Evolutionary conservation across 2,888 invertebrate species (phyloP).

Genomic region (Sipha maydis): DNA sequence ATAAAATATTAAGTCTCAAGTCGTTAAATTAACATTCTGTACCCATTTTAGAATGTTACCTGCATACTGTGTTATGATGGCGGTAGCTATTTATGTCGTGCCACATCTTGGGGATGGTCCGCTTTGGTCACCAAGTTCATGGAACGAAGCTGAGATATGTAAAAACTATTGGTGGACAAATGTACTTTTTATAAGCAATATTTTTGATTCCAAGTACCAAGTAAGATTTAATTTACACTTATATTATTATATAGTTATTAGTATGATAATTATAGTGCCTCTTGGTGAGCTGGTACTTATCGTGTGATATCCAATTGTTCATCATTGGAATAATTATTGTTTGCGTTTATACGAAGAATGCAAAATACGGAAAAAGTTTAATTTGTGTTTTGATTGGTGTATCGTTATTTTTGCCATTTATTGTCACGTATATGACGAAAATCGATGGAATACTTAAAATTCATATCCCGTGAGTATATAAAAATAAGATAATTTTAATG

Average conservation of each 20-base stretch:
- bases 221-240: constrained; percentile 64
- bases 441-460: constrained; percentile 28
- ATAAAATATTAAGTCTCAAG: too few species aligned
- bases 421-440: not conserved
- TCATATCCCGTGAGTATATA: not conserved
- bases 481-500: not conserved
- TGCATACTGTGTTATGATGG: constrained; percentile 47
- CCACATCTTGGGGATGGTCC: constrained; percentile 64
- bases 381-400: not conserved
- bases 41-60: constrained; percentile 54
- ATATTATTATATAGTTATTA: too few species aligned
- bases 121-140: constrained; percentile 63
- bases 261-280: constrained; percentile 53
- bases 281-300: constrained; percentile 62
- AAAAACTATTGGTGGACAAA: constrained; percentile 64
- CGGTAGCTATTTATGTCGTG: constrained; percentile 38
- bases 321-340: constrained; percentile 46
- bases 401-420: constrained; percentile 2
- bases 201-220: constrained; percentile 63
- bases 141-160: constrained; percentile 64
- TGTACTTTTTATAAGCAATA: constrained; percentile 64
- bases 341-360: constrained; percentile 22
- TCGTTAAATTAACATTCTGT: too few species aligned
- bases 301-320: constrained; percentile 61
- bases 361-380: not conserved